Evolutionary conservation across 2,113 vertebrate species (phyloP), one percentile per base, ranked within the genome.

Genomic region (Microcebus jonahi): DNA sequence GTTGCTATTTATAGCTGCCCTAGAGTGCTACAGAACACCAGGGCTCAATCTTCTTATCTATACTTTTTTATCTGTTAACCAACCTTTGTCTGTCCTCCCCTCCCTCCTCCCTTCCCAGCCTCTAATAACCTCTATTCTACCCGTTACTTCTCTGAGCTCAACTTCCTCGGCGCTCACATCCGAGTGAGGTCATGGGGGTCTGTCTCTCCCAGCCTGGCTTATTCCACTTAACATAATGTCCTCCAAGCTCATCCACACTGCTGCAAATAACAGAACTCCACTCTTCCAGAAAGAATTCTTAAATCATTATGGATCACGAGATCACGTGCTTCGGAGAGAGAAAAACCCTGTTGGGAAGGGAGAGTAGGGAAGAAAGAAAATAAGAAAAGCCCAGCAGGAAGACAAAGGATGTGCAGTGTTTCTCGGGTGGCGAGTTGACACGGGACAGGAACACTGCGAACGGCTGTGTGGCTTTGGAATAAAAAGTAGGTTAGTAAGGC

Each of bases 401-500:
- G 55, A 82, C 68, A 77, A n/a, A 59, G 42, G 53, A 12, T 7
- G 1, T 1, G n/a, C 53, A 0, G 50, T 7, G 67, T 0, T 1
- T 57, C 1, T 1, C 5, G 39, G 20, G 63, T 2, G 36, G 42
- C 2, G 1, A n/a, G 59, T 50, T 18, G 3, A 3, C 45, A 45
- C 0, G 0, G 70, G 42, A 21, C 17, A 50, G 2, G 2, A 34
- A 11, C 0, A 1, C 31, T 6, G 29, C 14, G 83, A 55, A 65
- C 3, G 70, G 87, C 53, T n/a, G 0, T 0, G 55, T 3, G n/a
- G 71, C 63, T 61, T 23, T 45, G 71, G 91, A 68, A 68, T 31
- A 65, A 61, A 75, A 94, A 55, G 71, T 39, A 53, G 92, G 48
- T 61, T 89, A 73, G 73, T 21, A 53, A 83, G 23, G 94, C 83